Conservation (phyloP, 2,797 vertebrate species). For the Emydoidea blandingii region DNA sequence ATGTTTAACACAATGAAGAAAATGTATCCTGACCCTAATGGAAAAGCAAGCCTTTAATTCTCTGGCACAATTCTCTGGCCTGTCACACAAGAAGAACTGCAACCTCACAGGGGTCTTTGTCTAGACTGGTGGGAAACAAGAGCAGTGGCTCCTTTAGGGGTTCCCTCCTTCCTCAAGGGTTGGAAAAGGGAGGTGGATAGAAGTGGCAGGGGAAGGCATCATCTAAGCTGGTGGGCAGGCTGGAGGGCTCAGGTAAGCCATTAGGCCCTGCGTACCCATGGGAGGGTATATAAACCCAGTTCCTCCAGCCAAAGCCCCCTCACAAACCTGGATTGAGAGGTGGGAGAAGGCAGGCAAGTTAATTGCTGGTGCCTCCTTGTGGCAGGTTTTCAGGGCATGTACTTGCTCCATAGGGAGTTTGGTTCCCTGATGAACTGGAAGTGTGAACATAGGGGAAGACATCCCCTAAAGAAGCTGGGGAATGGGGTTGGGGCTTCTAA, state of each 20-base stretch:
- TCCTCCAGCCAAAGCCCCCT: background rate
- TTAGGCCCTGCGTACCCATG: background rate
- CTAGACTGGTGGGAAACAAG: background rate
- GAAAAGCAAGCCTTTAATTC: conserved; percentile 41
- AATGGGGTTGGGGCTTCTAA: background rate
- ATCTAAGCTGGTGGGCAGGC: background rate
- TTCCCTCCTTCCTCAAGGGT: background rate
- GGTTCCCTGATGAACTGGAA: background rate
- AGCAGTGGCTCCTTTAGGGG: background rate
- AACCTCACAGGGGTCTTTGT: background rate
- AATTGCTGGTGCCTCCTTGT: background rate
- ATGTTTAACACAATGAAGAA: conserved; percentile 19
- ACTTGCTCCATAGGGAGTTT: background rate
- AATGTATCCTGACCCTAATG: background rate
- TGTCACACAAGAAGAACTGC: background rate
- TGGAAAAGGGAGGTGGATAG: background rate
- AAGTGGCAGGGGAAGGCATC: background rate
- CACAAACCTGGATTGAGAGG: background rate
- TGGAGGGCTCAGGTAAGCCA: background rate
- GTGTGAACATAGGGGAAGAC: background rate
- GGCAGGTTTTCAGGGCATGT: background rate
- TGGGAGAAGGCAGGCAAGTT: background rate
- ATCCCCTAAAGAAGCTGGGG: background rate
- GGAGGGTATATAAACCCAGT: background rate
- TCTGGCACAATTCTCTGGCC: background rate